Evolutionary conservation across 2,113 vertebrate genomes (phyloP), one percentile per base, ranked within the genome.

Genomic region (Electrona antarctica): DNA sequence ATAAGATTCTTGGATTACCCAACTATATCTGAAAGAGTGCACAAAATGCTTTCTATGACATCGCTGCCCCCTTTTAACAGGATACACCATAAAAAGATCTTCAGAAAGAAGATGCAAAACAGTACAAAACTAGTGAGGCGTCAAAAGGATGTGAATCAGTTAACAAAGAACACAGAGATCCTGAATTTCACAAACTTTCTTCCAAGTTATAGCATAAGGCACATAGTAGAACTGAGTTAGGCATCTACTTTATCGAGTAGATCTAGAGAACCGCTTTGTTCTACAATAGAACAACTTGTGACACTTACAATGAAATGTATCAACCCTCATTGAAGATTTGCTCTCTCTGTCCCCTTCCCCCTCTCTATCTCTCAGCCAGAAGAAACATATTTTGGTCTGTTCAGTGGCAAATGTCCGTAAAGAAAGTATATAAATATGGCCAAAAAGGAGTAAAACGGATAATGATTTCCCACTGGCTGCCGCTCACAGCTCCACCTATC

Each of bases 61-160:
- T 95, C 94, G 95, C 93, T 95, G 94, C 95, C 95, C 93, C 93
- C 94, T 95, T 95, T 95, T 80, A 96, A 96, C 95, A 97, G 95
- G 95, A 95, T 95, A 96, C 96, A 98, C 96, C 95, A 96, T 96
- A 96, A 96, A 98, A 98, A 97, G 95, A 96, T 96, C 96, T 95
- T 96, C 95, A 94, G 95, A 97, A 97, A 96, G 95, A 94, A 97
- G 95, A 98, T 95, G 95, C 94, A 95, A 97, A 96, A 98, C 95
- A 95, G 95, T 98, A 98, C 96, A 98, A 98, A 98, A 97, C 96
- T 98, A 97, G 96, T 96, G 97, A 98, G 96, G 96, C 96, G 95
- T 97, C 94, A 94, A 95, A 96, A 97, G 95, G 95, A 95, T 94
- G 96, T 95, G 90, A 94, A 95, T 97, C 96, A 96, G 94, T 96